Evolutionary conservation across 2,888 invertebrate genomes (phyloP).

Genomic region (Athalia cordata): DNA sequence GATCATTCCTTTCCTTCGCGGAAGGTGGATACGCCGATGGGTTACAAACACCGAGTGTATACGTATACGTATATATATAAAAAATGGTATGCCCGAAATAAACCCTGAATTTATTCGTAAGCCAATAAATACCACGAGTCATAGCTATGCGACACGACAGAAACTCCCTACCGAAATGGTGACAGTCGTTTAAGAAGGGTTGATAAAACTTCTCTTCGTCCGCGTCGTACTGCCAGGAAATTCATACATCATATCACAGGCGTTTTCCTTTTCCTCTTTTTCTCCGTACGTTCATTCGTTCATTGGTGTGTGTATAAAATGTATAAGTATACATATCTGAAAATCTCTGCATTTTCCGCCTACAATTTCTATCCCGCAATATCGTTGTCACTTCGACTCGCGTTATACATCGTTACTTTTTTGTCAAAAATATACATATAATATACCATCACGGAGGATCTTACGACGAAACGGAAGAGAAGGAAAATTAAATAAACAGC

Average conservation of each 20-base stretch:
- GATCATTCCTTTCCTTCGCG: no score
- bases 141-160: slow-evolving; percentile 32
- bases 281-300: background rate
- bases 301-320: background rate
- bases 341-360: slow-evolving; percentile 14
- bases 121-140: slow-evolving; percentile 40
- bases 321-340: background rate
- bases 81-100: slow-evolving; percentile 23
- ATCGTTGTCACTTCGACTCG: slow-evolving; percentile 3
- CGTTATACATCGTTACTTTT: no score
- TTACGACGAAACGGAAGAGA: no score
- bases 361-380: slow-evolving; percentile 20
- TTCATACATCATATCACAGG: slow-evolving; percentile 41
- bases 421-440: no score
- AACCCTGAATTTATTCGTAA: slow-evolving; percentile 42
- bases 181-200: slow-evolving; percentile 44
- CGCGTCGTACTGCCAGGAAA: slow-evolving; percentile 19
- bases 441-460: no score
- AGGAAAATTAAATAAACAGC: no score
- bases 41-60: no score
- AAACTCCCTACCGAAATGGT: slow-evolving; percentile 40
- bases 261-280: background rate
- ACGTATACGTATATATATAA: background rate
- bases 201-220: slow-evolving; percentile 39
- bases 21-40: no score